These are phyloP conservation scores for Leptoteleia sp. DNA, from an alignment of 1,140 invertebrate genomes.

Conservation along the genomic window DNA sequence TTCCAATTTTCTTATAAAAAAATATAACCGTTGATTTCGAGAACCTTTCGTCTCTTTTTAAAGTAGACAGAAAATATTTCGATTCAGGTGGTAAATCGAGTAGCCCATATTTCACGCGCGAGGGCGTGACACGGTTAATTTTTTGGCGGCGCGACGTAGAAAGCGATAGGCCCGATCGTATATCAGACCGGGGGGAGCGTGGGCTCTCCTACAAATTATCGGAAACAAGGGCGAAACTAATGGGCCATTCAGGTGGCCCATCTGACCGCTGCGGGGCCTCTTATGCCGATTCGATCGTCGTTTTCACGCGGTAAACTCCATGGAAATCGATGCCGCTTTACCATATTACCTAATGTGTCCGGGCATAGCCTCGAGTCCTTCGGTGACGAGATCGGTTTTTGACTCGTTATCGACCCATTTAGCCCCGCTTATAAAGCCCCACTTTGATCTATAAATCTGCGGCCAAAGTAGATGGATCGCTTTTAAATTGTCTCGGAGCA, in stretches of 20 bases:
- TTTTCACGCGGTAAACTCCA: conserved; percentile 72
- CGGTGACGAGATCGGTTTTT: conserved; percentile 47
- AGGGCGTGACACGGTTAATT: conserved; percentile 77
- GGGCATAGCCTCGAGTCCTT: conserved; percentile 37
- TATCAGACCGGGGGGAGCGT: conserved; percentile 69
- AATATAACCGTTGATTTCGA: too few relatives aligned
- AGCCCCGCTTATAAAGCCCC: conserved; percentile 9
- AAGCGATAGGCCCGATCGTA: conserved; percentile 74
- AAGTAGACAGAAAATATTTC: conserved; percentile 1
- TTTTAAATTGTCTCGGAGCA: too few relatives aligned
- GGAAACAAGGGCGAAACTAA: conserved; percentile 78
- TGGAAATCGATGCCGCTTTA: conserved; percentile 64
- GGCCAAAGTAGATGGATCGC: conserved; percentile 32
- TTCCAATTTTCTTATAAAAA: too few relatives aligned
- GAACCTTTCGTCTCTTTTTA: too few relatives aligned
- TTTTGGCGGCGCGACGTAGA: conserved; percentile 66
- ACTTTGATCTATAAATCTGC: conserved; percentile 43
- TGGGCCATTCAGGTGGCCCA: conserved; percentile 71
- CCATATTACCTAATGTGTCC: conserved; percentile 57
- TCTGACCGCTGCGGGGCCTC: conserved; percentile 73
- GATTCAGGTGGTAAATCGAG: conserved; percentile 52
- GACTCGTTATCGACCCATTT: conserved; percentile 30
- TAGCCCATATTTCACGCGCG: conserved; percentile 73
- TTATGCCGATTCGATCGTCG: conserved; percentile 71
- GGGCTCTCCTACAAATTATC: conserved; percentile 78